Evolutionary conservation across 2,113 vertebrate species (phyloP).

Genomic region (Alces alces): DNA sequence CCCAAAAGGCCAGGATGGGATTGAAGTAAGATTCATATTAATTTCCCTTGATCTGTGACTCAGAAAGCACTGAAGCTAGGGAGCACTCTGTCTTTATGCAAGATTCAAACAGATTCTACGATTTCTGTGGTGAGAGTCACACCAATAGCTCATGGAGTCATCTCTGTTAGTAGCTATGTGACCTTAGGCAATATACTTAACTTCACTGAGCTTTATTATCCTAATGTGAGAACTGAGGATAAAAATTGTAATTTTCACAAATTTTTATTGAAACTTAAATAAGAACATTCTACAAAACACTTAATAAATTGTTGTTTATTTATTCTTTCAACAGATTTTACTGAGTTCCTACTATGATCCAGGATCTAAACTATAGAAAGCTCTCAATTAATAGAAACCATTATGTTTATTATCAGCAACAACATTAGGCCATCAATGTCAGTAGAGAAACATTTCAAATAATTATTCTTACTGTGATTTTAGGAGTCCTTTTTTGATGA

Average conservation of each 20-base stretch:
- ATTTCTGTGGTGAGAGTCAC: neutral
- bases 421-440: neutral
- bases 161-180: neutral
- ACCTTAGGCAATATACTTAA: neutral
- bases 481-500: neutral
- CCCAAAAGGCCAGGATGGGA: neutral
- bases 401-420: neutral
- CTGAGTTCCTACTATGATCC: neutral
- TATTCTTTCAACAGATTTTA: conserved; percentile 6
- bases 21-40: neutral
- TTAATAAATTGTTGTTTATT: neutral
- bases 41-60: neutral
- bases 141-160: neutral
- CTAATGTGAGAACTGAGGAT: neutral
- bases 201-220: neutral
- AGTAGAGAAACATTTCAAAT: neutral
- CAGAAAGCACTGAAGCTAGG: neutral
- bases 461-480: neutral
- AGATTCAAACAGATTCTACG: neutral
- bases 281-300: neutral
- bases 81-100: neutral
- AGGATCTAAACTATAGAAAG: neutral
- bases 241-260: neutral
- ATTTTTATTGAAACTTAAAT: neutral
- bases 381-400: neutral